Base-by-base conservation (phyloP, 2,888 invertebrate species). In the Atrina japonica region DNA sequence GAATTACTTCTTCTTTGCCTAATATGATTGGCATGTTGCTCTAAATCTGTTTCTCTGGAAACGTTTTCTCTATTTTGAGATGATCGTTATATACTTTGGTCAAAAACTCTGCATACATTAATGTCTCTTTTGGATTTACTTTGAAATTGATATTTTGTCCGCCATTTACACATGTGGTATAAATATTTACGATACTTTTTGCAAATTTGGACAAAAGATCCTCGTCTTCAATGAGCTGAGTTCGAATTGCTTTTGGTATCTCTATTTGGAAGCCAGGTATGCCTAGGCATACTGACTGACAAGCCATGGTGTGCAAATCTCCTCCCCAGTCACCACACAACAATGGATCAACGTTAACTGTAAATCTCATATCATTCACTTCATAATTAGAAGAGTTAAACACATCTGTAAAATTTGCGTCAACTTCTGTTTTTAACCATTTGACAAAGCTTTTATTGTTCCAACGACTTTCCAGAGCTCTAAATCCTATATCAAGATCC, bases 241-340 rank as follows among this genome's bases (percentile, higher is more conserved):
- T 56, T 11, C 71, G 49, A 18, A 72, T 66, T 11, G 66, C 66
- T 40, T 58, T 47, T 14, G 71, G 71, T 23, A 72, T 66, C 58
- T 72, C 71, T 40, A 72, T 56, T 21, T 72, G 71, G 35, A 72
- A 72, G 14, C 61, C 66, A 3, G 71, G 71, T 21, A 67, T 49
- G 14, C 71, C 71, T 35, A 66, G 30, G 40, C 60, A 60, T 3
- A 72, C 71, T 6, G 71, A 72, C 40, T 72, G 71, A 50, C 58
- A 63, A 3, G 71, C 61, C 71, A 72, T 72, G 5, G 71, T 72
- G 27, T 56, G 67, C n/a, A 72, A 40, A 45, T 72, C 71, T 9
- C 64, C 67, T 14, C 71, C 71, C 71, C 71, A 72, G 56, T 72
- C 71, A 14, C 71, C 71, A 47, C 71, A 72, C 9, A 72, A 27